Base-by-base conservation (phyloP, 1,140 invertebrate species). In the Ips typographus region DNA sequence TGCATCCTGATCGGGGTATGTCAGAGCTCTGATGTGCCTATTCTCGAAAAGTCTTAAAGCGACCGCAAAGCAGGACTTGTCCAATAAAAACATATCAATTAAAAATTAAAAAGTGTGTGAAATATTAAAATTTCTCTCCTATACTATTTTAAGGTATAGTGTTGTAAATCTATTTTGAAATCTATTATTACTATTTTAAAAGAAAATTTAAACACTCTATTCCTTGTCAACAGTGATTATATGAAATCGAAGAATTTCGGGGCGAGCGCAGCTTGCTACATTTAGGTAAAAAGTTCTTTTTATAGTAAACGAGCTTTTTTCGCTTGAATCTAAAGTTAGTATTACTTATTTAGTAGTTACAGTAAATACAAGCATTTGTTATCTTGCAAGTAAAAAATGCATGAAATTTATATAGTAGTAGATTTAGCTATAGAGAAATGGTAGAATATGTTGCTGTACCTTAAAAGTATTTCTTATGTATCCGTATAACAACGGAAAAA, bases 301-400 rank as follows among this genome's bases (percentile, higher is more conserved):
- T 49, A 7, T 49, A 55, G 52, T 8, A 58, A 58, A 44, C 53
- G 53, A 40, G 43, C 22, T 6, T 40, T 60, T 68, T 67, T 67
- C 56, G 66, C 66, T 68, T 68, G 38, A 42, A 55, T 49, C 44
- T 49, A 49, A 49, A 22, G 22, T 49, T 8, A 49, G 7, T 49
- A 49, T 49, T 55, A 66, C 22, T 38, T 64, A 70, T 43, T 38
- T 64, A 58, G 38, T 64, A 70, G 68, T 59, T 58, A 68, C 36
- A 22, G 22, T 42, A 71, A 57, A 67, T 70, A 41, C 52, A 71
- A 72, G 75, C 77, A 78, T 76, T 78, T 78, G 77, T 78, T 77
- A 76, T 76, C 72, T 76, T 77, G 76, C 76, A 77, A 77, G 71
- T 72, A 71, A 73, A 73, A 69, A 72, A 72, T 73, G 72, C 70